phyloP scores from a whole-genome alignment of 1,140 invertebrate genomes.

The Macrocentrus cingulum region DNA sequence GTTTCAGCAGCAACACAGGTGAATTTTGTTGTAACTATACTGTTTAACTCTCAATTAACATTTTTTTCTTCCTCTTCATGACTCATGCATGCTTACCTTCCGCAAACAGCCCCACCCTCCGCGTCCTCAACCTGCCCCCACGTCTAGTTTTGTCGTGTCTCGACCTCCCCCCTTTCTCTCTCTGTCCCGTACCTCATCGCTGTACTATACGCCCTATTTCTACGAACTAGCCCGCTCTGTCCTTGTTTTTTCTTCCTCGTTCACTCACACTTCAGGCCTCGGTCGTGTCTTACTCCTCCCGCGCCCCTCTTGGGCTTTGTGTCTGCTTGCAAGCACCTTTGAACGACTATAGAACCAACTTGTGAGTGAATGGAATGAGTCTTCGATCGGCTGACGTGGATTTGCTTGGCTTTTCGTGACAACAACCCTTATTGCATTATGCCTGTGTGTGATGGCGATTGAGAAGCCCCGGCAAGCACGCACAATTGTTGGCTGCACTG shows the following conservation, averaged over 20 bases:
- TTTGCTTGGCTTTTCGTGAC: conserved; percentile 8
- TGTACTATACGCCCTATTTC: conserved; percentile 27
- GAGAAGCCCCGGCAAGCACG: too few relatives aligned
- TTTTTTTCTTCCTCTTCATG: conserved; percentile 7
- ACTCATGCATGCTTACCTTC: conserved; percentile 13
- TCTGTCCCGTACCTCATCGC: too few relatives aligned
- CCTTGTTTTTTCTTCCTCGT: neutral
- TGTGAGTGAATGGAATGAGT: conserved; percentile 13
- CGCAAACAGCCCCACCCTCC: conserved; percentile 17
- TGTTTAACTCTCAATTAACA: too few relatives aligned
- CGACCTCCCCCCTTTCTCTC: conserved; percentile 6
- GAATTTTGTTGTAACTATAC: conserved; percentile 36
- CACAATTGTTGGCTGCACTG: neutral
- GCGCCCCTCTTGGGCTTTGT: neutral
- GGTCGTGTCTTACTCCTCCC: neutral
- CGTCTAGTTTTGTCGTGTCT: conserved; percentile 14
- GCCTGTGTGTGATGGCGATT: too few relatives aligned
- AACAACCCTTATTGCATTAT: conserved; percentile 12
- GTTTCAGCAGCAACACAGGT: conserved; percentile 95
- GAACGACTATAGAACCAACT: neutral
- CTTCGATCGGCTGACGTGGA: conserved; percentile 17
- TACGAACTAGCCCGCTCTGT: conserved; percentile 5
- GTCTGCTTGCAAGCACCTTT: neutral
- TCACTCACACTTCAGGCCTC: neutral
- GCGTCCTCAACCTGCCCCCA: neutral